Conservation (phyloP, 2,888 invertebrate species). For the Pyralis farinalis region DNA sequence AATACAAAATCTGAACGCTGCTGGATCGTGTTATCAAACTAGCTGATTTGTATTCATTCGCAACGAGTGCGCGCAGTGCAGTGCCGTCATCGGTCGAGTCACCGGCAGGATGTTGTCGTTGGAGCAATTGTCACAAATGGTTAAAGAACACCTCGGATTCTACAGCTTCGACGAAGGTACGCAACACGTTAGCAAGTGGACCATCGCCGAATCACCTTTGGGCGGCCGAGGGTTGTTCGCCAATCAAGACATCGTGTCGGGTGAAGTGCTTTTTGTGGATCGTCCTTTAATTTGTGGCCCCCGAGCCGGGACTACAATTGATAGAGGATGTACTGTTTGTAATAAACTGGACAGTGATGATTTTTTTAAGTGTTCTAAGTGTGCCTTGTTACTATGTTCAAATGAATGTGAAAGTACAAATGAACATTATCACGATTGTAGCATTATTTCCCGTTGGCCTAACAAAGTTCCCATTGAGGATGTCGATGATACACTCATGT, state of each 20-base stretch:
- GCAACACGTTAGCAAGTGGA: slow-evolving; percentile 75
- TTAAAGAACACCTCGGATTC: slow-evolving; percentile 66
- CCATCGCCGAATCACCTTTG: slow-evolving; percentile 78
- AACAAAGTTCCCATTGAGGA: slow-evolving; percentile 69
- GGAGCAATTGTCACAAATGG: slow-evolving; percentile 71
- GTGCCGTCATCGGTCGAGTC: slow-evolving; percentile 58
- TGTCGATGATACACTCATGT: slow-evolving; percentile 51
- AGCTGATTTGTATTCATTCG: slow-evolving; percentile 60
- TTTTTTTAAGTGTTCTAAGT: slow-evolving; percentile 80
- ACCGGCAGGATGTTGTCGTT: slow-evolving; percentile 76
- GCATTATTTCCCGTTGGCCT: slow-evolving; percentile 79
- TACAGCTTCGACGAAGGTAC: slow-evolving; percentile 38
- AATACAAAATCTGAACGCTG: slow-evolving; percentile 50
- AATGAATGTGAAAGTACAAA: slow-evolving; percentile 81
- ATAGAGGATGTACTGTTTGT: slow-evolving; percentile 85
- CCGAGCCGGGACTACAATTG: slow-evolving; percentile 74
- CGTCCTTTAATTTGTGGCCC: slow-evolving; percentile 86
- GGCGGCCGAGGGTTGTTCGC: slow-evolving; percentile 88
- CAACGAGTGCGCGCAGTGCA: slow-evolving; percentile 65
- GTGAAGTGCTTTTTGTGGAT: slow-evolving; percentile 87
- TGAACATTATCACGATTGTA: slow-evolving; percentile 84
- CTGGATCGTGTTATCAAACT: slow-evolving; percentile 63
- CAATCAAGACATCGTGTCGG: slow-evolving; percentile 82
- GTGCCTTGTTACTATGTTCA: slow-evolving; percentile 87
- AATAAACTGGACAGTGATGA: slow-evolving; percentile 65